A percentile compares a stretch with the other conserved stretches of the same genome.
Evolutionary conservation across 2,113 vertebrate genomes (phyloP).

Genomic region (Passer domesticus): DNA sequence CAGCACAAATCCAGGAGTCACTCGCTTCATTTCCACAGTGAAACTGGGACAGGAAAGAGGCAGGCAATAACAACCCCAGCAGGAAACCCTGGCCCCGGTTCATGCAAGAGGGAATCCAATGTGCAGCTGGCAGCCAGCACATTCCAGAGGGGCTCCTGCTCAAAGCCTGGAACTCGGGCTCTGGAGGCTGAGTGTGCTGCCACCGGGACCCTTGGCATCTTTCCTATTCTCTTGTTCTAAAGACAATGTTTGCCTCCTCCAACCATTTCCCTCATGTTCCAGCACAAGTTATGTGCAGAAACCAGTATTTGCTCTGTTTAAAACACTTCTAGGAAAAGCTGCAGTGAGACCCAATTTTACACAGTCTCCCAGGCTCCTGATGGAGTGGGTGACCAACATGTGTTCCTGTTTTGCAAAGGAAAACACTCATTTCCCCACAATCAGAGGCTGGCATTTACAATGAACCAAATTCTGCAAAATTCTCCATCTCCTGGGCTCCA

Average conservation of each 20-base stretch:
- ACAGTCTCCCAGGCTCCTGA: neutral
- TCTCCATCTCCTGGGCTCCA: neutral
- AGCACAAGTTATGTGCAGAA: neutral
- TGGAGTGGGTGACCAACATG: neutral
- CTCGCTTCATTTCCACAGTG: neutral
- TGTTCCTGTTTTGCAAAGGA: slow-evolving; percentile 28
- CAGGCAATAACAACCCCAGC: neutral
- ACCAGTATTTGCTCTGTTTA: neutral
- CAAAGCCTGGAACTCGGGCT: neutral
- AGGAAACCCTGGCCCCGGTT: neutral
- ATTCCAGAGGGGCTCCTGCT: neutral
- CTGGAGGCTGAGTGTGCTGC: neutral
- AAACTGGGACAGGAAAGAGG: neutral
- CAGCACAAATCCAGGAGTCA: neutral
- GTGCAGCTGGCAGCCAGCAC: neutral
- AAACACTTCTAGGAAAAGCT: neutral
- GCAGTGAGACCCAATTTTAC: neutral
- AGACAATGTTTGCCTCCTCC: neutral
- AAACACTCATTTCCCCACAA: slow-evolving; percentile 34
- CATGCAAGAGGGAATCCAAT: neutral
- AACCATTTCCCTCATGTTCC: neutral
- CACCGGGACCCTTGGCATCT: neutral
- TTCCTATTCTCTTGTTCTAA: neutral
- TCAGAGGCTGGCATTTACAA: slow-evolving; percentile 36
- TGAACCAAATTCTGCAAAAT: slow-evolving; percentile 23